Evolutionary conservation across 1,140 invertebrate genomes (phyloP).

Genomic region (Watersipora subatra): DNA sequence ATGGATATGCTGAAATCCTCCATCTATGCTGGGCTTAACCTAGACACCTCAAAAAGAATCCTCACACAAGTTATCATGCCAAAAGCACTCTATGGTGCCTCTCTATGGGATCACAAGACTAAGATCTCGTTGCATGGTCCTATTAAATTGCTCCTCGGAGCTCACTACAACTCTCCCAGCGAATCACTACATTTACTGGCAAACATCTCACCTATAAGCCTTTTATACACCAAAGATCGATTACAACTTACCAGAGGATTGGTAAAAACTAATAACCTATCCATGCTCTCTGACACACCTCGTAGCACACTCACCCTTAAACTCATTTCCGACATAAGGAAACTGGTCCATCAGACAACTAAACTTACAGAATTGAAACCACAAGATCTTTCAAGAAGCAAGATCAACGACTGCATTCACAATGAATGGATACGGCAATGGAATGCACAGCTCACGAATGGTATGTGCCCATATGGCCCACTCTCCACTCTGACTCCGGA

Average conservation of each 20-base stretch:
- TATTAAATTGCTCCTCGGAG: background rate
- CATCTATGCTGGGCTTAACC: background rate
- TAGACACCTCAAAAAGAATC: background rate
- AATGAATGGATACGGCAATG: background rate
- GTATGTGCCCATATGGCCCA: background rate
- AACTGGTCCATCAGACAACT: background rate
- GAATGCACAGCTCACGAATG: background rate
- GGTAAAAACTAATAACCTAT: background rate
- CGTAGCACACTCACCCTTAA: background rate
- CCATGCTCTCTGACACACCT: background rate
- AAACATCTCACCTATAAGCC: background rate
- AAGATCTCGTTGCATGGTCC: background rate
- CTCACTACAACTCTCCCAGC: background rate
- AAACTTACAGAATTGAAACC: background rate
- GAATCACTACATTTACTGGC: background rate
- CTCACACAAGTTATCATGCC: background rate
- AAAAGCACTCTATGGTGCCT: background rate
- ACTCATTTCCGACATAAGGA: background rate
- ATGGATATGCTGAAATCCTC: background rate
- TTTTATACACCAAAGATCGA: background rate
- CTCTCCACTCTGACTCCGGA: background rate
- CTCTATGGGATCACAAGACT: background rate
- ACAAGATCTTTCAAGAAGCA: background rate
- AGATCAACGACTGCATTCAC: background rate
- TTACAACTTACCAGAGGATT: background rate